These are phyloP conservation scores for Micronisus gabar DNA, from an alignment of 2,113 vertebrate species.

Conservation along the genomic window DNA sequence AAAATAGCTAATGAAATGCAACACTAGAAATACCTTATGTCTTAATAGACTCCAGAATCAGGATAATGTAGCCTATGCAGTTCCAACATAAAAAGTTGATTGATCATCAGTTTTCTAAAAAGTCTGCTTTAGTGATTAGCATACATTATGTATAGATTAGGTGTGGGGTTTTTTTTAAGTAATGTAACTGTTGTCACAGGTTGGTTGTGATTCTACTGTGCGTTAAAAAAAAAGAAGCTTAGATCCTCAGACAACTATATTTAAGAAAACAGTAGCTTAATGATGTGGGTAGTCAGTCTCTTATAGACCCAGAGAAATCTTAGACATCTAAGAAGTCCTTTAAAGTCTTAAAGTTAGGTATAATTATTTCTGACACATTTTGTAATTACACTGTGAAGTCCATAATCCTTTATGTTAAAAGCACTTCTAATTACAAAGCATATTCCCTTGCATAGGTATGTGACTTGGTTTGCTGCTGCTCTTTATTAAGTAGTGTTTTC, in stretches of 20 bases:
- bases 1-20: neutral
- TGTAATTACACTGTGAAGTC: neutral
- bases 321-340: neutral
- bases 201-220: neutral
- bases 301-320: neutral
- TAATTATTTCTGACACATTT: slow-evolving; percentile 31
- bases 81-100: neutral
- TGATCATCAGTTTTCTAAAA: neutral
- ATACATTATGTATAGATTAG: neutral
- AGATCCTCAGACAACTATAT: neutral
- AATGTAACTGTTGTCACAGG: neutral
- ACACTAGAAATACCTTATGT: neutral
- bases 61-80: neutral
- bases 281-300: neutral
- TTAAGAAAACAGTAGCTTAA: neutral
- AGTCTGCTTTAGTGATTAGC: neutral
- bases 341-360: neutral
- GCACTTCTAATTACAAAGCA: slow-evolving; percentile 23
- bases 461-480: neutral
- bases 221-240: neutral
- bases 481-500: neutral
- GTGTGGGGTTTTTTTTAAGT: neutral
- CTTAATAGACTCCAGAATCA: neutral
- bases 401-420: neutral
- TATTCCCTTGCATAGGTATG: neutral